Base-by-base conservation (phyloP, 2,888 invertebrate species). In the Scotopteryx bipunctaria region DNA sequence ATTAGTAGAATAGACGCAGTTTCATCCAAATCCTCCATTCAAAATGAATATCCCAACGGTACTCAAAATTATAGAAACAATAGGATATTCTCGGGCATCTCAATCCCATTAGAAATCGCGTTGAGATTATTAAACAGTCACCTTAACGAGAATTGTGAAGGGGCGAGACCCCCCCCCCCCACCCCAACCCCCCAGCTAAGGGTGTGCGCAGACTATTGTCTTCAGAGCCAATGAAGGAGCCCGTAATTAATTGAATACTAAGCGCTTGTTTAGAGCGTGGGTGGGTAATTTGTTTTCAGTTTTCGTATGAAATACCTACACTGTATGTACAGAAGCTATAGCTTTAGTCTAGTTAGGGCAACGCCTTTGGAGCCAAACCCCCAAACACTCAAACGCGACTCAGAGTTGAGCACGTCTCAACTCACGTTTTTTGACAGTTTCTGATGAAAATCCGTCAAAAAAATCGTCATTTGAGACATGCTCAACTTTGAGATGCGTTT, bases 121-220 rank as follows among this genome's bases (percentile, higher is more conserved):
- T 81, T 82, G 83, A 81, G 82, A 83, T 83, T 78, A 81, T 83
- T 83, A 81, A 79, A 80, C 83, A 82, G 82, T 80, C 82, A 81
- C 78, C 80, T 81, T 82, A 82, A 81, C 73, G 79, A 78, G 81
- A 76, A 79, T 69, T 68, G 72, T 65, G 69, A 64, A 48, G 38
- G 49, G 57, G 55, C 55, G 43, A 37, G 45, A n/a, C n/a, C n/a
- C n/a, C n/a, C n/a, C n/a, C 16, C 15, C 13, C 44, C 36, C 36
- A 14, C 36, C 11, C 3, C 19, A 17, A 4, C 25, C 35, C 44
- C 36, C 27, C n/a, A 5, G 11, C 9, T 2, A 15, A 14, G 40
- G 35, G 35, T 29, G 45, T 14, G 41, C 25, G 33, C 13, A 40
- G 46, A 32, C 40, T 25, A 47, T 33, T 13, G 33, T 41, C 40